Evolutionary conservation across 1,140 invertebrate species (phyloP), one percentile per base, ranked within the genome.

Genomic region (Solenopsis fugax): DNA sequence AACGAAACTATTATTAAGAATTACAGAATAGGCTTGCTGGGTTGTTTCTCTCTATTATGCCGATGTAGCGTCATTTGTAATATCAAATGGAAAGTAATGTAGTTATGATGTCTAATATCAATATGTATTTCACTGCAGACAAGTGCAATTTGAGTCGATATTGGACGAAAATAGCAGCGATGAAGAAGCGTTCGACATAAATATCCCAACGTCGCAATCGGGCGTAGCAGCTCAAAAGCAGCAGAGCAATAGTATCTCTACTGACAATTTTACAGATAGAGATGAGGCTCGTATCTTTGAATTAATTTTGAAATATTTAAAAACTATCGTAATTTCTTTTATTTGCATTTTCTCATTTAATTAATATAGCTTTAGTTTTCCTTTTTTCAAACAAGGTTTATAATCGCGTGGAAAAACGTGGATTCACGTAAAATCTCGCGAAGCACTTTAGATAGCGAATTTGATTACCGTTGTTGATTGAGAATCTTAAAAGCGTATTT

Each of bases 141-240:
- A 76, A 13, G n/a, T 45, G 37, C 50, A 85, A 76, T 92, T 92
- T 50, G 91, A 92, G 24, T 69, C 62, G 3, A 52, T 92, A 52
- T 10, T 92, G 10, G 72, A 86, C 45, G 91, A 88, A 12, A 78
- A 2, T 13, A 88, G 86, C 24, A 91, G 86, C 69, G 91, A 90
- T 24, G 91, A 92, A 24, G 81, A 90, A 16, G 29, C 62, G 0
- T n/a, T 50, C 1, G 2, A 3, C 13, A n/a, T n/a, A 34, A 52
- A 24, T 56, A 6, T 24, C 4, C 4, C 54, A 10, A 41, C 16
- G 6, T 41, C 13, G 7, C 29, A 24, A 58, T 13, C 37, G 18
- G 21, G 1, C 5, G 56, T 16, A 18, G 0, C 48, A n/a, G 37
- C 3, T 10, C n/a, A 18, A 60, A 45, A 9, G 0, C 50, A n/a